These are phyloP conservation scores for Galeopterus variegatus DNA, from an alignment of 2,113 vertebrate species.

Conservation along the genomic window DNA sequence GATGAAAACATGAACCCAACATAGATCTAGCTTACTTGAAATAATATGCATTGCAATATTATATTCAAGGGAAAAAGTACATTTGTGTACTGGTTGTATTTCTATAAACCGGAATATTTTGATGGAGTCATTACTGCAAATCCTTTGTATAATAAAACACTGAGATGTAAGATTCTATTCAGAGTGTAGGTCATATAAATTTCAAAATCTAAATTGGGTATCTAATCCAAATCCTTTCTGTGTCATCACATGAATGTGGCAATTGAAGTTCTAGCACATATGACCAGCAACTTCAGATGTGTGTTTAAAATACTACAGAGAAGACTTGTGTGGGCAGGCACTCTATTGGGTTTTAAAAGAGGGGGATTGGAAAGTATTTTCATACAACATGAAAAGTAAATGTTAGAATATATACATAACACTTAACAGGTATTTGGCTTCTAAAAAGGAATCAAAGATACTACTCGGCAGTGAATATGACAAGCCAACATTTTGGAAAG, in stretches of 20 bases:
- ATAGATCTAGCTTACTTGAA: conserved; percentile 42
- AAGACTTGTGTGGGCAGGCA: background rate
- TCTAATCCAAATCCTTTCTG: background rate
- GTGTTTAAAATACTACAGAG: conserved; percentile 19
- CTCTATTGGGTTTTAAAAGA: background rate
- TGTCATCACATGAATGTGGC: background rate
- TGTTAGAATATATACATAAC: background rate
- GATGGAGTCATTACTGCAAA: background rate
- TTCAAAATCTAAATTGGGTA: conserved; percentile 46
- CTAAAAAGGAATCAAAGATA: conserved; percentile 45
- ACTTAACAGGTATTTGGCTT: background rate
- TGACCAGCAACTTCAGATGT: background rate
- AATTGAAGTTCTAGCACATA: background rate
- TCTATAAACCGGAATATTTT: conserved; percentile 9
- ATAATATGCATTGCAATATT: background rate
- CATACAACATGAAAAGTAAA: conserved; percentile 5
- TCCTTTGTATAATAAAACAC: background rate
- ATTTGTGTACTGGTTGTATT: background rate
- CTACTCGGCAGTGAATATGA: background rate
- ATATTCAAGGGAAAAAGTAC: conserved; percentile 27
- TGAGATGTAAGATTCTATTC: background rate
- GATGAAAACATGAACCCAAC: conserved; percentile 63
- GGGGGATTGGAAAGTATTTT: background rate
- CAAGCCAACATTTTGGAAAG: background rate
- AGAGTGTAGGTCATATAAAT: background rate